Evolutionary conservation across 1,140 invertebrate species (phyloP).

Genomic region (Ostrea denselamellosa): DNA sequence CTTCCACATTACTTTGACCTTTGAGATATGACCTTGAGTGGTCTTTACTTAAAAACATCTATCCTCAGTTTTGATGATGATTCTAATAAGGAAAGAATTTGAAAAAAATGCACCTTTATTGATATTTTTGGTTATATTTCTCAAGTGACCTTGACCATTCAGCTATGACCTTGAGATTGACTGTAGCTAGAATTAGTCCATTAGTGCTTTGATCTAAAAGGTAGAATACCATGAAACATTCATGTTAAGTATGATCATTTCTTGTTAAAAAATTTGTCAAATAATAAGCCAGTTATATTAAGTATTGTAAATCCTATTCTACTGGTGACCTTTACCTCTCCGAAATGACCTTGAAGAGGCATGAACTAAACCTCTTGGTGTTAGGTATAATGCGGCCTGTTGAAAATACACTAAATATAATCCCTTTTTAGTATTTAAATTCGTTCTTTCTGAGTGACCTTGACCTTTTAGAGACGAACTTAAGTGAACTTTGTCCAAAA

Average conservation of each 20-base stretch:
- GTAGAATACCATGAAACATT: neutral
- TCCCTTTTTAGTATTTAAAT: conserved; percentile 2
- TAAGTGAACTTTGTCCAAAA: neutral
- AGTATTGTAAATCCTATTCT: neutral
- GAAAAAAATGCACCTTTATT: neutral
- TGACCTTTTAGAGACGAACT: neutral
- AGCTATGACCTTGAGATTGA: neutral
- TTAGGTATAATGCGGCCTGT: neutral
- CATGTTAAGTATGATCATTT: conserved; percentile 1
- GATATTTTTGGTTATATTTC: neutral
- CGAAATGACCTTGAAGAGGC: neutral
- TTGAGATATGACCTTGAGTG: conserved; percentile 4
- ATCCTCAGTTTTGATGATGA: neutral
- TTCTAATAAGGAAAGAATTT: neutral
- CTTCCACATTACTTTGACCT: neutral
- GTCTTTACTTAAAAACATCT: neutral
- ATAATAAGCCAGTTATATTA: neutral
- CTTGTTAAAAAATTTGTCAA: neutral
- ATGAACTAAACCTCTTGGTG: neutral
- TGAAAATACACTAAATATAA: conserved; percentile 2
- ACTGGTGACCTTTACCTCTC: neutral
- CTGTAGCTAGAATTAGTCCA: neutral
- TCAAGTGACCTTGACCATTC: neutral
- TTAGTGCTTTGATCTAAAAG: conserved; percentile 5
- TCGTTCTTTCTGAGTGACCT: neutral